Conservation (phyloP, 2,113 vertebrate genomes). For the Cynocephalus volans region DNA sequence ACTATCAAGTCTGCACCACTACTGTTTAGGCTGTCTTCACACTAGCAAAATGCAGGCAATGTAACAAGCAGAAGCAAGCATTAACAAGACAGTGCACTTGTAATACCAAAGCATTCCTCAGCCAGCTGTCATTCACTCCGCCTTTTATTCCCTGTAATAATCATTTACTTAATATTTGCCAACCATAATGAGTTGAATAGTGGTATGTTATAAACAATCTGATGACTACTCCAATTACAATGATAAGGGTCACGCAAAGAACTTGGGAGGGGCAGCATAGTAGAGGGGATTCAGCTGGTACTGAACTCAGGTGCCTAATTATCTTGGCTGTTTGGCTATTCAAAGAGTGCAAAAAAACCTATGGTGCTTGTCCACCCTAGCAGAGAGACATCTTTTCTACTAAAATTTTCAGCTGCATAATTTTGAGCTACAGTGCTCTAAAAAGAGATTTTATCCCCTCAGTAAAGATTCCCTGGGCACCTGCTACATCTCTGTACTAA, state of each 20-base stretch:
- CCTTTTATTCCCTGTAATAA: neutral
- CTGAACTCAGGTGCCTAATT: neutral
- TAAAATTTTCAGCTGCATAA: neutral
- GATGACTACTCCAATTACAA: neutral
- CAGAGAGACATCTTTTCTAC: neutral
- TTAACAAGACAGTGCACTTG: neutral
- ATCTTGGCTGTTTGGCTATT: neutral
- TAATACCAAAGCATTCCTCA: neutral
- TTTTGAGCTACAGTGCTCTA: neutral
- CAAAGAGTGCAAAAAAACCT: neutral
- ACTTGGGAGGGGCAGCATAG: neutral
- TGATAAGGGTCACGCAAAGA: neutral
- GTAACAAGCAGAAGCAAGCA: neutral
- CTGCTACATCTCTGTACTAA: slow-evolving; percentile 1
- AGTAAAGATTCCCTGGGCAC: neutral
- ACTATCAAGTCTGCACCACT: neutral
- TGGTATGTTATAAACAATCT: neutral
- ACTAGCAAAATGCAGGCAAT: neutral
- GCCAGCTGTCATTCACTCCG: neutral
- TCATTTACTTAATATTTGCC: neutral
- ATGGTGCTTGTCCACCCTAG: neutral
- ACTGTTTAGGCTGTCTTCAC: slow-evolving; percentile 33
- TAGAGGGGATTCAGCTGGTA: neutral
- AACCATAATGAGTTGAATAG: neutral
- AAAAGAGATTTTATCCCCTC: neutral